These are phyloP conservation scores for Capromys pilorides DNA, from an alignment of 2,797 vertebrate species.

Conservation along the genomic window DNA sequence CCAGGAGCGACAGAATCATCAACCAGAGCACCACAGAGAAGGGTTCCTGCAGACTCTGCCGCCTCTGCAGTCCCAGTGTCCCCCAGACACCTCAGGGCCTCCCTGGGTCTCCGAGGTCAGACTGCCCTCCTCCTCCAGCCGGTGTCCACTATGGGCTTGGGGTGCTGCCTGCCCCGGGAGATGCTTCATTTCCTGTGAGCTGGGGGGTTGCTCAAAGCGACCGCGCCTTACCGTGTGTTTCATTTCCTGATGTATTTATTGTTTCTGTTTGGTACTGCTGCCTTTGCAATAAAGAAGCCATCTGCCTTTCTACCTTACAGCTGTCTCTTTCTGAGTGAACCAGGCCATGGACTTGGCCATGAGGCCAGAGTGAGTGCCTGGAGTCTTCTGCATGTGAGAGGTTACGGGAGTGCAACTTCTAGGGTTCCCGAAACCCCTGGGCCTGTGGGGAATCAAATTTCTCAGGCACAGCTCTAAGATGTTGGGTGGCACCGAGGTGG, in stretches of 20 bases:
- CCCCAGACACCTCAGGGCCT: neutral
- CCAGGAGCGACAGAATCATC: neutral
- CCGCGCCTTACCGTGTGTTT: slow-evolving; percentile 34
- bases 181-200: neutral
- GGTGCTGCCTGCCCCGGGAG: neutral
- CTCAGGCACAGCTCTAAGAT: neutral
- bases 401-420: neutral
- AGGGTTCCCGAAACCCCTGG: neutral
- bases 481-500: neutral
- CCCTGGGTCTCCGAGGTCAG: neutral
- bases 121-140: neutral
- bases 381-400: neutral
- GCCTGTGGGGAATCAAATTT: neutral
- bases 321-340: slow-evolving; percentile 78
- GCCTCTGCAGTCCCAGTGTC: neutral
- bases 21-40: neutral
- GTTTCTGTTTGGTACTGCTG: slow-evolving; percentile 71
- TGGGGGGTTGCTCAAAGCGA: neutral
- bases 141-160: neutral
- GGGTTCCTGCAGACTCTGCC: neutral
- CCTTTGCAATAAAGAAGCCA: slow-evolving; percentile 81
- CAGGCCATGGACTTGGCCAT: slow-evolving; percentile 76
- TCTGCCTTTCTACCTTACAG: slow-evolving; percentile 80
- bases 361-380: neutral
- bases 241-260: slow-evolving; percentile 81